These are phyloP conservation scores for Bungarus multicinctus DNA, from an alignment of 2,113 vertebrate species.

Conservation along the genomic window DNA sequence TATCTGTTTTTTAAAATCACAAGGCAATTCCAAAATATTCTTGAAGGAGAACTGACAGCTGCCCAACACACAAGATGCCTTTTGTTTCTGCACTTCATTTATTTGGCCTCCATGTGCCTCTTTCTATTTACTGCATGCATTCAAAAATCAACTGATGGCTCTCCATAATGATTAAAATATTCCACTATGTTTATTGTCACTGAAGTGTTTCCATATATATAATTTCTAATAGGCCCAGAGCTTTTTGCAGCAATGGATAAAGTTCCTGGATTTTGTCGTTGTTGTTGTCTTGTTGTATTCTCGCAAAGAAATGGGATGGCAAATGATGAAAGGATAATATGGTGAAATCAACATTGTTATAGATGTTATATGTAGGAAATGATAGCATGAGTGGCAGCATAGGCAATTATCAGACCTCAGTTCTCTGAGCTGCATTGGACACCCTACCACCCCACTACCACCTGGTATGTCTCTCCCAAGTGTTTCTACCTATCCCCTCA, in stretches of 20 bases:
- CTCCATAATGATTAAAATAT: background rate
- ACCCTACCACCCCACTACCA: background rate
- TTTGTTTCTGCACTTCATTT: background rate
- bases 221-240: background rate
- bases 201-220: background rate
- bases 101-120: background rate
- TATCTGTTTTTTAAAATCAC: background rate
- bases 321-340: background rate
- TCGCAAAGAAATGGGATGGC: constrained; percentile 5
- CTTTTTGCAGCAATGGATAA: background rate
- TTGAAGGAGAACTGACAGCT: background rate
- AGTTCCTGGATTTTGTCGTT: background rate
- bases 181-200: background rate
- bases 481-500: background rate
- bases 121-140: background rate
- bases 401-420: background rate
- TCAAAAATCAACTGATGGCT: background rate
- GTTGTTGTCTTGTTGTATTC: background rate
- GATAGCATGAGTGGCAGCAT: background rate
- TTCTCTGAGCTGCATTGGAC: background rate
- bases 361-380: background rate
- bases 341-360: background rate
- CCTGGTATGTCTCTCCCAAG: background rate
- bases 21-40: background rate
- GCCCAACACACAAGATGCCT: background rate